These are phyloP conservation scores for Epinotia nisella DNA, from an alignment of 2,888 invertebrate species.

Conservation along the genomic window DNA sequence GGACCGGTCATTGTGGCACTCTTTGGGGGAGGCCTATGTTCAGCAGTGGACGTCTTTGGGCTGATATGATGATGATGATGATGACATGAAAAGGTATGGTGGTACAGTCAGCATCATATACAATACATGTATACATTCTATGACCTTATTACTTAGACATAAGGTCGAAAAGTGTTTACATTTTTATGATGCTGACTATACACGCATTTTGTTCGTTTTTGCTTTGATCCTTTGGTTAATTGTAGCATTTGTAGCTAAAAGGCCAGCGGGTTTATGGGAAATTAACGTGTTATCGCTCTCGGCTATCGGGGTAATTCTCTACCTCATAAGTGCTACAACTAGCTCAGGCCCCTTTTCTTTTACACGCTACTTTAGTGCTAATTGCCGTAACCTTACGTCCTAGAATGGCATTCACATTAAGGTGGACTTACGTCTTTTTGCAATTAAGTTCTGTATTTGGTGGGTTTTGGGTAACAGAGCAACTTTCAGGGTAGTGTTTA, in stretches of 20 bases:
- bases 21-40: too few relatives aligned
- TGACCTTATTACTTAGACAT: too few relatives aligned
- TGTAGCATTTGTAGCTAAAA: slow-evolving; percentile 33
- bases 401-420: neutral
- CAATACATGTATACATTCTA: too few relatives aligned
- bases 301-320: slow-evolving; percentile 28
- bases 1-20: too few relatives aligned
- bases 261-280: slow-evolving; percentile 32
- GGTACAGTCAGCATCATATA: too few relatives aligned
- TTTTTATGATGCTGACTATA: too few relatives aligned
- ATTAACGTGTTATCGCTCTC: slow-evolving; percentile 25
- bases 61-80: too few relatives aligned
- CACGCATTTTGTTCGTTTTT: neutral
- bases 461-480: slow-evolving; percentile 8
- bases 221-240: slow-evolving; percentile 34
- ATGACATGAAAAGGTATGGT: too few relatives aligned
- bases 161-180: too few relatives aligned
- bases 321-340: neutral
- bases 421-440: neutral
- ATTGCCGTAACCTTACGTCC: neutral
- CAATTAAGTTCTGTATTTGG: neutral
- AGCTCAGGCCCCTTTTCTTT: neutral
- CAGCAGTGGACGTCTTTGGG: too few relatives aligned
- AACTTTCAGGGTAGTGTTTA: slow-evolving; percentile 22
- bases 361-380: neutral